Conservation (phyloP, 2,113 vertebrate species). For the Corythaixoides concolor region DNA sequence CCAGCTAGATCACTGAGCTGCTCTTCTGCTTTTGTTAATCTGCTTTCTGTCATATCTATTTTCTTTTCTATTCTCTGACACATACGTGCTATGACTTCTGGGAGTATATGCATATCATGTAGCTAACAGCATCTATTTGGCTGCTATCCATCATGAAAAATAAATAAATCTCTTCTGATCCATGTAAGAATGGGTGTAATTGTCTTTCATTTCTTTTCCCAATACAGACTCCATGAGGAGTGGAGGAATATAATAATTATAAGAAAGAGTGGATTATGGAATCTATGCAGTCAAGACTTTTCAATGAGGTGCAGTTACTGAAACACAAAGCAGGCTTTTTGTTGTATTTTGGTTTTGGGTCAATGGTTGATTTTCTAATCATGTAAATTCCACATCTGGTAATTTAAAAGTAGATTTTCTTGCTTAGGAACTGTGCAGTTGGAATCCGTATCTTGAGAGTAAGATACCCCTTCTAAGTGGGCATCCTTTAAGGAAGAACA, state of each 20-base stretch:
- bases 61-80: neutral
- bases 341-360: neutral
- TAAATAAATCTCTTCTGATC: neutral
- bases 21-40: neutral
- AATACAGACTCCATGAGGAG: neutral
- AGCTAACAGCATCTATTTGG: neutral
- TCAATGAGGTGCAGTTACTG: neutral
- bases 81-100: neutral
- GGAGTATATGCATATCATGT: accelerated
- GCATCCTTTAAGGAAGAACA: neutral
- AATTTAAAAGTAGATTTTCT: neutral
- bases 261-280: neutral
- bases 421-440: neutral
- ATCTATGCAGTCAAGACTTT: neutral
- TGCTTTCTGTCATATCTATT: neutral
- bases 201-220: neutral
- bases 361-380: neutral
- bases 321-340: neutral
- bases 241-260: neutral
- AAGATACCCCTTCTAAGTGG: neutral
- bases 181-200: neutral
- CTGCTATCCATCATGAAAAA: neutral
- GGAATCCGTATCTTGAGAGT: neutral
- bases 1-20: neutral
- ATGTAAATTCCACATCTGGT: neutral